Base-by-base conservation (phyloP, 2,888 invertebrate species). In the Fragum whitleyi region DNA sequence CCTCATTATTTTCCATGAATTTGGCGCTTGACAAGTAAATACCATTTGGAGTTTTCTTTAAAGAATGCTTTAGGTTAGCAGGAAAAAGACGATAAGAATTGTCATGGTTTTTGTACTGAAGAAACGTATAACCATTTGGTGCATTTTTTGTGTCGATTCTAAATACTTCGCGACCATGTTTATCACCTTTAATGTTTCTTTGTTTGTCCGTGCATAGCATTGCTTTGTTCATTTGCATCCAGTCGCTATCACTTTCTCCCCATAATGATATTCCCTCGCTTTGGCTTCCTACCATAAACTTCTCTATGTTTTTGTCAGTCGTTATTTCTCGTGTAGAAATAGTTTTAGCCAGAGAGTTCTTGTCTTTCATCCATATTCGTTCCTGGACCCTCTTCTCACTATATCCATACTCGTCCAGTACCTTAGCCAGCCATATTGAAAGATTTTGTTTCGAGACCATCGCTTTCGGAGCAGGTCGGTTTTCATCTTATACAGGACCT, bases 231-330 rank as follows among this genome's bases (percentile, higher is more conserved):
- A 74, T 53, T 28, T 74, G 65, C 65, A 74, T 21, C 21, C 65
- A 21, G 26, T 74, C 74, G 14, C 19, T 21, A 23, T 74, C 74
- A 39, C 65, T 55, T 36, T 65, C 65, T 9, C 21, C 14, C 5
- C 16, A 21, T 14, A 65, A 26, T 14, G 65, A n/a, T 36, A 65
- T 65, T n/a, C 74, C 74, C n/a, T 65, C 74, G 5, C 65, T 36
- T 23, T 23, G 19, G 51, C 74, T 74, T 0, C 74, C 74, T 36
- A 74, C 65, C n/a, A 74, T 7, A n/a, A 74, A 51, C 32, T 65
- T 67, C 11, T 74, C 74, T 14, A 74, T 23, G 9, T 36, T 14
- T 11, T 32, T 29, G n/a, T 51, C 42, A 1, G 14, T 5, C 14
- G 28, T 23, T 28, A 73, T 73, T 5, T 36, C 47, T 19, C 11